A percentile compares a stretch with the other conserved stretches of the same genome.
phyloP scores from a whole-genome alignment of 1,140 invertebrate genomes.

The Acromyrmex charruanus region DNA sequence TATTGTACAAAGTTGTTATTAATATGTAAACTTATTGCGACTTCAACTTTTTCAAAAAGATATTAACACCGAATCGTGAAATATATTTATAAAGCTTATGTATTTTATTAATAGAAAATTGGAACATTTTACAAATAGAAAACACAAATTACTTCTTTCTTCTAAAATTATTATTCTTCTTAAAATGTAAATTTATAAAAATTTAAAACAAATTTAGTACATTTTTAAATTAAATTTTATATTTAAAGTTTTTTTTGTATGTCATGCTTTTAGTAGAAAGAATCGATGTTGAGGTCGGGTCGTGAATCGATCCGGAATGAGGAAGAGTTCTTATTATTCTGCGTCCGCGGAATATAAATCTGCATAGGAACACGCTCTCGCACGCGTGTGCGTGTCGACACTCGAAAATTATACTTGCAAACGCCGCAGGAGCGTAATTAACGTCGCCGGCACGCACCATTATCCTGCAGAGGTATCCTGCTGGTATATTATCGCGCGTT shows the following conservation, averaged over 20 bases:
- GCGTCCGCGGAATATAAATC: constrained; percentile 53
- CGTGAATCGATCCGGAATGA: constrained; percentile 48
- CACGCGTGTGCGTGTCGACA: constrained; percentile 61
- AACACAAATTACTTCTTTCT: background rate
- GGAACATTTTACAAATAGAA: background rate
- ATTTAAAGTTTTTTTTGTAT: constrained; percentile 19
- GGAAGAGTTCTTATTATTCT: constrained; percentile 58
- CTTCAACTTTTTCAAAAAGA: constrained; percentile 5
- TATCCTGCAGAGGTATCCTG: constrained; percentile 49
- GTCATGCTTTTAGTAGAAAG: constrained; percentile 8
- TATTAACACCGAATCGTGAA: background rate
- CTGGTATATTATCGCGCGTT: constrained; percentile 58
- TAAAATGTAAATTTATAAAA: background rate
- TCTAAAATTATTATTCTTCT: background rate
- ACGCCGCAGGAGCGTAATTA: constrained; percentile 59
- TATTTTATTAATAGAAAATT: constrained; percentile 21
- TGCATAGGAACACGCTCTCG: constrained; percentile 47
- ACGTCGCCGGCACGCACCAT: constrained; percentile 59
- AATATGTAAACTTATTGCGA: background rate
- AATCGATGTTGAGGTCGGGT: constrained; percentile 46
- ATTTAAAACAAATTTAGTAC: background rate
- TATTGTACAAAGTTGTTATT: constrained; percentile 18
- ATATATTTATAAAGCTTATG: background rate
- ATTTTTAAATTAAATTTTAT: constrained; percentile 23
- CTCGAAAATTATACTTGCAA: constrained; percentile 64